Base-by-base conservation (phyloP, 2,888 invertebrate genomes). In the Heliothis peltigera region DNA sequence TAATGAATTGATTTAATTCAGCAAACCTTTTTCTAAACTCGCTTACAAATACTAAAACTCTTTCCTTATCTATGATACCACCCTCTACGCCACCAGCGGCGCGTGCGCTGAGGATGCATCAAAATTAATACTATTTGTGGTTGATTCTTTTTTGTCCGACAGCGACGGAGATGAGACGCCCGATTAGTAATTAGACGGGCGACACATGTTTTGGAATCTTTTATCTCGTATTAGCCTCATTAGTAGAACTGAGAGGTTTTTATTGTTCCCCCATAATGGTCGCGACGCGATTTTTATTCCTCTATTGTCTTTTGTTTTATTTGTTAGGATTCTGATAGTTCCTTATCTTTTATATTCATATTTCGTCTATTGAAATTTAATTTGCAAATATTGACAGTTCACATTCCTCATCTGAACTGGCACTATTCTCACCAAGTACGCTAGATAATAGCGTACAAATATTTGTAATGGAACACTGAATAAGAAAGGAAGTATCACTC, bases 151-250 rank as follows among this genome's bases (percentile, higher is more conserved):
- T 92, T 91, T 91, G 89, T 91, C 51, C 48, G 65, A 80, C 85
- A 78, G 75, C 84, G 77, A 74, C 67, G 66, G 84, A 92, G 94
- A 94, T 94, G 88, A 90, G 85, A 87, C 87, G 84, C 81, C 87
- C 89, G 94, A 95, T 95, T 92, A 92, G 90, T 93, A 94, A 94
- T 94, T 94, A 93, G 91, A 90, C 88, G 89, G 89, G 87, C 85
- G 92, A 94, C 94, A 93, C 93, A 90, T 93, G 93, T 94, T 93
- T 89, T 87, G 79, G 85, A 83, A 82, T 88, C 87, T 87, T 92
- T 93, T 90, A 92, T 91, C 91, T 90, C 85, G 84, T 87, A 82
- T 88, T 88, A 84, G 86, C 79, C 89, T 92, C 90, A 91, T 93
- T 91, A 92, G 84, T 70, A 74, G 81, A 77, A 76, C 78, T 81